Evolutionary conservation across 2,888 invertebrate species (phyloP).

Genomic region (Lapara coniferarum): DNA sequence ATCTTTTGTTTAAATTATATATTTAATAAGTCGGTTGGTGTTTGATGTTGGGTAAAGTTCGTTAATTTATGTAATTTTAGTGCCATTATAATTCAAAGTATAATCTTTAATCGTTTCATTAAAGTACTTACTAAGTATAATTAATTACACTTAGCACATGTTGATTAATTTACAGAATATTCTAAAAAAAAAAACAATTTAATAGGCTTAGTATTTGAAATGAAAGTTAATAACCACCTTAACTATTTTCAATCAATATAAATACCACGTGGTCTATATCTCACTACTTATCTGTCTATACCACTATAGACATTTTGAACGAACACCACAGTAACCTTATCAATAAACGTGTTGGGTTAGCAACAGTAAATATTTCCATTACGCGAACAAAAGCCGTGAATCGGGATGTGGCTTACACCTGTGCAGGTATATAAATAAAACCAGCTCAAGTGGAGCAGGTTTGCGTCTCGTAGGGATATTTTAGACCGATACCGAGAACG

Average conservation of each 20-base stretch:
- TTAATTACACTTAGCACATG: too few species aligned
- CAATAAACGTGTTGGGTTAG: constrained; percentile 19
- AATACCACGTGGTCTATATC: background rate
- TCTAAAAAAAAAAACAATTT: too few species aligned
- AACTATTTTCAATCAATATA: background rate
- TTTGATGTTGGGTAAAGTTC: background rate
- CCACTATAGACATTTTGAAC: background rate
- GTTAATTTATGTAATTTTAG: too few species aligned
- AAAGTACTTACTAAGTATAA: too few species aligned
- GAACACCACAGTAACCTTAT: background rate
- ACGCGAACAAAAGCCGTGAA: constrained; percentile 28
- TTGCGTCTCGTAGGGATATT: constrained; percentile 41
- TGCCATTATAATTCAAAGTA: too few species aligned
- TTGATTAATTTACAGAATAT: too few species aligned
- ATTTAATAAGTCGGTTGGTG: too few species aligned
- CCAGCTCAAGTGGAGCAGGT: constrained; percentile 46
- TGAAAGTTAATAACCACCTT: too few species aligned
- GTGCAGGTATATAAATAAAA: constrained; percentile 60
- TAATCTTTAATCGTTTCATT: too few species aligned
- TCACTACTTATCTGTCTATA: background rate
- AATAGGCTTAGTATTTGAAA: too few species aligned
- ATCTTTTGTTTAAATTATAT: constrained; percentile 13
- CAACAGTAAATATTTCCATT: constrained; percentile 4
- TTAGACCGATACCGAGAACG: constrained; percentile 27
- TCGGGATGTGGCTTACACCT: constrained; percentile 55